These are phyloP conservation scores for Amphiduros pacificus DNA, from an alignment of 2,888 invertebrate genomes.

Conservation along the genomic window DNA sequence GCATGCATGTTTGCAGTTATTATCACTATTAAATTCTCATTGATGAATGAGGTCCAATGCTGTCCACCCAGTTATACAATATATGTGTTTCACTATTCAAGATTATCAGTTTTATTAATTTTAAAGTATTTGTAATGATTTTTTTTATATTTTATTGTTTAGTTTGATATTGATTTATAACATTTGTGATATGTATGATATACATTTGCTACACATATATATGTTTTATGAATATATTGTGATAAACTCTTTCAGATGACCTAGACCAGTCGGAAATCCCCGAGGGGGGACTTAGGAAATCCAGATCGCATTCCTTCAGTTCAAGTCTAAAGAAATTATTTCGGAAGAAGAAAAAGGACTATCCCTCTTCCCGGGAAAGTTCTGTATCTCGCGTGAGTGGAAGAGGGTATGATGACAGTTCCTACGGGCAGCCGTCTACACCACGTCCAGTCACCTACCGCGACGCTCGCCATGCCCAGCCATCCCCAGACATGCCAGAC, in stretches of 20 bases:
- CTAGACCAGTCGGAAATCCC: constrained; percentile 16
- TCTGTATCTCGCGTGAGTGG: constrained; percentile 18
- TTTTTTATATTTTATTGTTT: not conserved
- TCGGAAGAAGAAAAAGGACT: constrained; percentile 26
- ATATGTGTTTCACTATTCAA: too few relatives aligned
- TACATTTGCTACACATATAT: too few relatives aligned
- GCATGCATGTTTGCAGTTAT: too few relatives aligned
- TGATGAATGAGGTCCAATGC: too few relatives aligned
- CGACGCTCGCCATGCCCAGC: not conserved
- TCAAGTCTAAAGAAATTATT: constrained; percentile 26
- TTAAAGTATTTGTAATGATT: not conserved
- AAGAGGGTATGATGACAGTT: not conserved
- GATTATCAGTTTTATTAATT: not conserved
- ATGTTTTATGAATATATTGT: not conserved
- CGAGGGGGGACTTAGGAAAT: constrained; percentile 24
- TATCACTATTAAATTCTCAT: too few relatives aligned
- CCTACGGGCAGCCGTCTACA: not conserved
- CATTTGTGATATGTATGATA: not conserved
- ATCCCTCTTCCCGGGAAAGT: constrained; percentile 24
- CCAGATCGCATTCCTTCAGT: constrained; percentile 31
- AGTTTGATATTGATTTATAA: not conserved
- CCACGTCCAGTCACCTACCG: not conserved
- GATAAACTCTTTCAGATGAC: constrained; percentile 13
- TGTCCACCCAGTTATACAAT: too few relatives aligned
- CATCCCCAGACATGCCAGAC: not conserved